phyloP scores from a whole-genome alignment of 2,888 invertebrate genomes.

The Temnothorax unifasciatus region DNA sequence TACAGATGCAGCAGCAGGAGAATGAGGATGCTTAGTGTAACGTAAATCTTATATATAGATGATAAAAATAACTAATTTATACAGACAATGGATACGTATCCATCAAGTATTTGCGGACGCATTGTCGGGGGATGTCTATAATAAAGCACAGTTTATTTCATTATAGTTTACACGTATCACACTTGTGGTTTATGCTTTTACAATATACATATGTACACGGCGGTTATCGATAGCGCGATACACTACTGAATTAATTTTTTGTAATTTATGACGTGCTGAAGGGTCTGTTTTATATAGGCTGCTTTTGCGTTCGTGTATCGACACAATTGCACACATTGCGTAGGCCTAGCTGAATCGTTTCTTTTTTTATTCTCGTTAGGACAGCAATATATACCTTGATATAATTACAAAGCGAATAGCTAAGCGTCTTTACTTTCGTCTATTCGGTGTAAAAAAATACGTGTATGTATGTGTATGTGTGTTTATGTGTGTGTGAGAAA shows the following conservation, averaged over 20 bases:
- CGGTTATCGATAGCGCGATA: conserved; percentile 72
- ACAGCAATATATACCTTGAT: conserved; percentile 60
- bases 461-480: conserved; percentile 38
- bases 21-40: conserved; percentile 49
- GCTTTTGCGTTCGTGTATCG: conserved; percentile 62
- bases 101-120: background rate
- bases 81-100: conserved; percentile 35
- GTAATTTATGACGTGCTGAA: conserved; percentile 72
- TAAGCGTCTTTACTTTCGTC: conserved; percentile 72
- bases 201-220: conserved; percentile 83
- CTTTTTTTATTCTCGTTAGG: conserved; percentile 60
- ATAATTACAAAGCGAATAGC: conserved; percentile 78
- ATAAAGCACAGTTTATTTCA: conserved; percentile 84
- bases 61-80: conserved; percentile 33
- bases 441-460: conserved; percentile 82
- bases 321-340: conserved; percentile 60
- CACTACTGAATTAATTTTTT: conserved; percentile 70
- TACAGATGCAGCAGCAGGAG: conserved; percentile 76
- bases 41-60: background rate
- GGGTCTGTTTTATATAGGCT: conserved; percentile 68
- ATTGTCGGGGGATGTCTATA: conserved; percentile 56
- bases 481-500: conserved; percentile 22
- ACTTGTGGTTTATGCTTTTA: conserved; percentile 75
- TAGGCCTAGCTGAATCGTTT: conserved; percentile 69
- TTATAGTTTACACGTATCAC: conserved; percentile 80